A percentile compares a stretch with the other conserved stretches of the same genome.
Conservation (phyloP, 1,140 invertebrate genomes). For the Paralvinella palmiformis region DNA sequence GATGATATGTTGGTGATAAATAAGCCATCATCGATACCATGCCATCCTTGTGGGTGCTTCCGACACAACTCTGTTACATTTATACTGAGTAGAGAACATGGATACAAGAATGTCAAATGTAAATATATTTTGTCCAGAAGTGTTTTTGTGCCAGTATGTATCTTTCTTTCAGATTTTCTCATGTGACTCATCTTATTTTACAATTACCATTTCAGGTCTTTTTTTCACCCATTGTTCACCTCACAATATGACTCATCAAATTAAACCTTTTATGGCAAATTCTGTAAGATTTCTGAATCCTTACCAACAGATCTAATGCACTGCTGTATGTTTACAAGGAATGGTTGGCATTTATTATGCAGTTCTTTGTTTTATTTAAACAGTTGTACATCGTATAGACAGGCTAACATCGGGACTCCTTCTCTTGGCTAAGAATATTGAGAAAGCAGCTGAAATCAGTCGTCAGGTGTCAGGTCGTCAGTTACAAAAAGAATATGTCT, state of each 20-base stretch:
- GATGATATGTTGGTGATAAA: conserved; percentile 98
- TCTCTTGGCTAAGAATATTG: conserved; percentile 76
- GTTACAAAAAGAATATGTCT: conserved; percentile 94
- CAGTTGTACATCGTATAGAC: conserved; percentile 61
- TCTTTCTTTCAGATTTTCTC: neutral
- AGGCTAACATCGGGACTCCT: conserved; percentile 89
- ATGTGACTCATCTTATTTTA: too few relatives aligned
- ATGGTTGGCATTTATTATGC: too few relatives aligned
- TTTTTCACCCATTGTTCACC: neutral
- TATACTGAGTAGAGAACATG: conserved; percentile 93
- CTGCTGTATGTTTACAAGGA: too few relatives aligned
- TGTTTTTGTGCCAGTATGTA: conserved; percentile 43
- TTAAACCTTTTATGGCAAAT: neutral
- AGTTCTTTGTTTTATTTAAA: conserved; percentile 11
- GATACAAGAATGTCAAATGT: conserved; percentile 86
- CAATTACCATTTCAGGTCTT: too few relatives aligned
- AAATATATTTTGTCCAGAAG: conserved; percentile 50
- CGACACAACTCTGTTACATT: conserved; percentile 93
- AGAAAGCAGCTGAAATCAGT: conserved; percentile 28
- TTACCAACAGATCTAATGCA: neutral
- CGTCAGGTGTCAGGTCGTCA: conserved; percentile 79
- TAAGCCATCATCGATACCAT: conserved; percentile 99
- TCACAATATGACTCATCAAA: neutral
- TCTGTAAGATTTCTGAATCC: too few relatives aligned
- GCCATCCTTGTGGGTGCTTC: conserved; percentile 94